Evolutionary conservation across 1,140 invertebrate species (phyloP).

Genomic region (Ditylenchus dipsaci): DNA sequence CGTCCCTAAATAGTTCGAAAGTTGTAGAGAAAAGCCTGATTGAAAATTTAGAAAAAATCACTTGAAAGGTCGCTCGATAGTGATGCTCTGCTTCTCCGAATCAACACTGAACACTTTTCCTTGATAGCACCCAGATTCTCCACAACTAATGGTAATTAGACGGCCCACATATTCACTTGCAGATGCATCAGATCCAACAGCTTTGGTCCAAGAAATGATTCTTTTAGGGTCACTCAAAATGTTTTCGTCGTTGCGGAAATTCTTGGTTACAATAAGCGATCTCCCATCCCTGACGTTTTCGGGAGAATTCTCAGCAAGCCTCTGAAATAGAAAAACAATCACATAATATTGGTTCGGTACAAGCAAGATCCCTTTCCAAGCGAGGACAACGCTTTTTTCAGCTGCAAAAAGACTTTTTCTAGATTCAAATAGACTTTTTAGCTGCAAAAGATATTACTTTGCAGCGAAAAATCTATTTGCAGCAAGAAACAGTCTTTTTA

Average conservation of each 20-base stretch:
- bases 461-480: too few relatives aligned
- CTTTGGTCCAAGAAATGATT: slow-evolving; percentile 39
- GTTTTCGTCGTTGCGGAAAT: slow-evolving; percentile 53
- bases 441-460: too few relatives aligned
- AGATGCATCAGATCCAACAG: not conserved
- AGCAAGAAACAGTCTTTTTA: too few relatives aligned
- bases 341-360: too few relatives aligned
- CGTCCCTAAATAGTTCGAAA: not conserved
- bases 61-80: slow-evolving; percentile 4
- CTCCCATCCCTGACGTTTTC: not conserved
- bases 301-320: not conserved
- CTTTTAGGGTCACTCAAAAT: slow-evolving; percentile 46
- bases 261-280: slow-evolving; percentile 1
- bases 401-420: slow-evolving; percentile 9
- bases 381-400: too few relatives aligned
- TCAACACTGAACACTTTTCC: slow-evolving; percentile 2
- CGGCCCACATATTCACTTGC: not conserved
- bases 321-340: not conserved
- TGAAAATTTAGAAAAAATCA: not conserved
- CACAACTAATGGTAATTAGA: not conserved
- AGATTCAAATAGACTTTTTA: too few relatives aligned
- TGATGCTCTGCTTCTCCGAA: not conserved
- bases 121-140: not conserved
- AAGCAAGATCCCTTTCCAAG: too few relatives aligned
- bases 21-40: not conserved